Percentiles rank a stretch among this genome's conserved stretches.
Evolutionary conservation across 2,797 vertebrate species (phyloP).

Genomic region (Pogonophryne albipinna): DNA sequence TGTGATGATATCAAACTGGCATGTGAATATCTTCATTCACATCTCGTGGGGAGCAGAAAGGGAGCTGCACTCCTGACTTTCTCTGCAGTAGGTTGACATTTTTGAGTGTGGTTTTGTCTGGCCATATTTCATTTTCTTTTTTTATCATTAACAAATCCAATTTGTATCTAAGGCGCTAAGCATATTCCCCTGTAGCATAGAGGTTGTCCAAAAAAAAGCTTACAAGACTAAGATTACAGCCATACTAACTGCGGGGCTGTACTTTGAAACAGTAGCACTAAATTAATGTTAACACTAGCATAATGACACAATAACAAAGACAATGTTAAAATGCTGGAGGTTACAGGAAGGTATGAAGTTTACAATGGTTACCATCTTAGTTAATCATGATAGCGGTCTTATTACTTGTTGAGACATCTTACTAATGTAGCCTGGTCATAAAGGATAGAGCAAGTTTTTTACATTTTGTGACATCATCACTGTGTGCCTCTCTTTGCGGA

Average conservation of each 20-base stretch:
- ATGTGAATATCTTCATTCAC: slow-evolving; percentile 19
- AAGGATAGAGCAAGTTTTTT: no score
- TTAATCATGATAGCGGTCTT: background rate
- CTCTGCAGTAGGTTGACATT: background rate
- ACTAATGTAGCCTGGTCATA: no score
- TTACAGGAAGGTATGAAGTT: no score
- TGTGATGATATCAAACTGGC: slow-evolving; percentile 45
- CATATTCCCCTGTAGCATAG: background rate
- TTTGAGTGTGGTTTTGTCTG: background rate
- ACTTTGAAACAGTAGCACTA: no score
- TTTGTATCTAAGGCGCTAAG: background rate
- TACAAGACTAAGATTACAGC: background rate
- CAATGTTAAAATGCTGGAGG: no score
- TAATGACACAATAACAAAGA: no score
- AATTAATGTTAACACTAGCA: no score
- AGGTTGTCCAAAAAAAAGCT: background rate
- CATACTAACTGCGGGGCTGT: no score
- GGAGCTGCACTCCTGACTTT: background rate
- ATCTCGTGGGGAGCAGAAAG: background rate
- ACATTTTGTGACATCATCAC: no score
- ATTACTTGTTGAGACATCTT: no score
- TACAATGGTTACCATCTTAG: background rate
- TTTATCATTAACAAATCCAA: background rate
- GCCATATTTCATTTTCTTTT: background rate
- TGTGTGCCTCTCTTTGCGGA: no score